Evolutionary conservation across 1,140 invertebrate species (phyloP).

Genomic region (Temnothorax longispinosus): DNA sequence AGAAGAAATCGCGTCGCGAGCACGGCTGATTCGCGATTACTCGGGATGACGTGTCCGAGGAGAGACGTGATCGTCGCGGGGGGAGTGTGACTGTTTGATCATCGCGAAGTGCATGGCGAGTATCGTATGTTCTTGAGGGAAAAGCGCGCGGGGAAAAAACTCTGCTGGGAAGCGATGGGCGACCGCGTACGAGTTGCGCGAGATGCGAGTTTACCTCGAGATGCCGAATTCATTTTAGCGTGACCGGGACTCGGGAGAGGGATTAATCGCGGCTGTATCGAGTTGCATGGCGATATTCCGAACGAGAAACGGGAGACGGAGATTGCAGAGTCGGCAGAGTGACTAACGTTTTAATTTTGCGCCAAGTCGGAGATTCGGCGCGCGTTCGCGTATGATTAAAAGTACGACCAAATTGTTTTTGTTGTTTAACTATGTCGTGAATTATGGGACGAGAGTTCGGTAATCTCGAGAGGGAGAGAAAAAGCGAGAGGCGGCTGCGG

Average conservation of each 20-base stretch:
- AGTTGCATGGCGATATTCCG: too few relatives aligned
- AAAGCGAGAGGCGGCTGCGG: too few relatives aligned
- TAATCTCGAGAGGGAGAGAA: neutral
- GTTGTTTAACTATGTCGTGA: neutral
- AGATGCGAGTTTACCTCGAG: neutral
- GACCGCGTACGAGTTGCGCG: neutral
- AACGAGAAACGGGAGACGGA: neutral
- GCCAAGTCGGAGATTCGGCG: neutral
- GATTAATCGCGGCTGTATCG: neutral
- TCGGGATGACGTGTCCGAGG: neutral
- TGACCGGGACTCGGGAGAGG: neutral
- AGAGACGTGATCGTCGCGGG: neutral
- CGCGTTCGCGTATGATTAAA: neutral
- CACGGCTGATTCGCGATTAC: neutral
- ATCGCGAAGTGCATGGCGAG: neutral
- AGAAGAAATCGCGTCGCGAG: neutral
- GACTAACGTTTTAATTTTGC: neutral
- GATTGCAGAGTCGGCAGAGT: neutral
- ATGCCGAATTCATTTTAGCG: neutral
- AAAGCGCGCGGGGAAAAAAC: neutral
- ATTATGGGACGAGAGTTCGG: neutral
- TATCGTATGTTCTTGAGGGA: neutral
- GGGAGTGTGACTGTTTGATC: neutral
- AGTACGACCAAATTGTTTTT: neutral
- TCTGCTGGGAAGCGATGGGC: neutral